Evolutionary conservation across 2,888 invertebrate genomes (phyloP), one percentile per base, ranked within the genome.

Genomic region (Melanchra persicariae): DNA sequence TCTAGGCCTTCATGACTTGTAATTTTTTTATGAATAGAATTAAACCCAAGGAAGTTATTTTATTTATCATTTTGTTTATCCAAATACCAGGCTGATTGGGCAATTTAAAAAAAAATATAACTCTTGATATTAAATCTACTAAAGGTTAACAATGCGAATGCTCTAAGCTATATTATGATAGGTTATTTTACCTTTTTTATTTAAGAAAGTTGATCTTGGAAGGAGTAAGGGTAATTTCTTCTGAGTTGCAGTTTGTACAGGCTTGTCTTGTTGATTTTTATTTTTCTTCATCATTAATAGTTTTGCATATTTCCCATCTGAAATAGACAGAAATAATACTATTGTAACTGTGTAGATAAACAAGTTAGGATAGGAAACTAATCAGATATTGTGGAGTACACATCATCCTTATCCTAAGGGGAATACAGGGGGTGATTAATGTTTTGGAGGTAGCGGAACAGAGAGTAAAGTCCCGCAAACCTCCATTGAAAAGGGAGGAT

Each of bases 231-330:
- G 93, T 67, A 94, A 82, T 77, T 91, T 93, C 58, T 88, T 87
- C 69, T 81, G 70, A 10, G 77, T 59, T 74, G 84, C 74, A 55
- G 70, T 83, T 24, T 45, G 69, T 34, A 73, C n/a, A 17, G 67
- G 55, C 6, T 77, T 81, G 30, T 88, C 85, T 75, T 89, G 87
- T 26, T 74, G 66, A 49, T 74, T 79, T 81, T 92, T 91, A 9
- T 87, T 80, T 77, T 92, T 94, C 79, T 93, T 90, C 8, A 91
- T 70, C 89, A 89, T 92, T 45, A 91, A 77, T 24, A 91, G 71
- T 81, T 93, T 95, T 0, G 91, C 83, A 83, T 88, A 87, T 87
- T 93, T 94, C 4, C 86, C 86, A 88, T 85, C 95, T 95, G 88
- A 52, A 91, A 91, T 22, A 55, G 3, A 19, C 26, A 55, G 4